Conservation (phyloP, 2,797 vertebrate species). For the Trematomus bernacchii region DNA sequence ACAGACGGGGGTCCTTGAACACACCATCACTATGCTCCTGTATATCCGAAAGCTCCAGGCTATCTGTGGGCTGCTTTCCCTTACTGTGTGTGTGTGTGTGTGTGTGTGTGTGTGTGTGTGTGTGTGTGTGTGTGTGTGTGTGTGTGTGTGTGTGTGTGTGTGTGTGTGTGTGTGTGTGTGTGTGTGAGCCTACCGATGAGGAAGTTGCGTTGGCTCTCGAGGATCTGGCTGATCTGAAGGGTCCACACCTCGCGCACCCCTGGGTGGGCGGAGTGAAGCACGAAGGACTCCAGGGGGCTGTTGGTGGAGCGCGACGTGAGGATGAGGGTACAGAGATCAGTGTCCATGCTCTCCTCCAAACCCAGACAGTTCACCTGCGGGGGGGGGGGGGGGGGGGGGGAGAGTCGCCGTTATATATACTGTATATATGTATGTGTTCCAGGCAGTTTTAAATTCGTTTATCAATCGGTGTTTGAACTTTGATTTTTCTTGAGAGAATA, state of each 20-base stretch:
- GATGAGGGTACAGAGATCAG: constrained; percentile 95
- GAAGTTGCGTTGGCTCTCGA: constrained; percentile 98
- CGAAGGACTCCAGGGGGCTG: constrained; percentile 87
- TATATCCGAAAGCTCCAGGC: too few relatives aligned
- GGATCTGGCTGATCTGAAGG: constrained; percentile 97
- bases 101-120: background rate
- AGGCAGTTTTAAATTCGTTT: background rate
- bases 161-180: background rate
- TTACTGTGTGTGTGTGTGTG: too few relatives aligned
- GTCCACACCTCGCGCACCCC: constrained; percentile 96
- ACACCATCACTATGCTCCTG: too few relatives aligned
- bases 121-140: background rate
- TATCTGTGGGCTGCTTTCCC: too few relatives aligned
- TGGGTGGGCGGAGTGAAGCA: constrained; percentile 94
- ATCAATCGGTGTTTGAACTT: too few relatives aligned
- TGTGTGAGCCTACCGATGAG: constrained; percentile 89
- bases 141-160: background rate
- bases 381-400: background rate
- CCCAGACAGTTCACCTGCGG: constrained; percentile 94
- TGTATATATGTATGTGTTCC: background rate
- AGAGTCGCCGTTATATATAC: background rate
- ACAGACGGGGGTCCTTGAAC: too few relatives aligned
- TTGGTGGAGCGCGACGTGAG: constrained; percentile 92
- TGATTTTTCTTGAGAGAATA: too few relatives aligned
- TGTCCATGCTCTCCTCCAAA: constrained; percentile 94